These are phyloP conservation scores for Gymnosoma rotundatum DNA, from an alignment of 2,888 invertebrate species.

Conservation along the genomic window DNA sequence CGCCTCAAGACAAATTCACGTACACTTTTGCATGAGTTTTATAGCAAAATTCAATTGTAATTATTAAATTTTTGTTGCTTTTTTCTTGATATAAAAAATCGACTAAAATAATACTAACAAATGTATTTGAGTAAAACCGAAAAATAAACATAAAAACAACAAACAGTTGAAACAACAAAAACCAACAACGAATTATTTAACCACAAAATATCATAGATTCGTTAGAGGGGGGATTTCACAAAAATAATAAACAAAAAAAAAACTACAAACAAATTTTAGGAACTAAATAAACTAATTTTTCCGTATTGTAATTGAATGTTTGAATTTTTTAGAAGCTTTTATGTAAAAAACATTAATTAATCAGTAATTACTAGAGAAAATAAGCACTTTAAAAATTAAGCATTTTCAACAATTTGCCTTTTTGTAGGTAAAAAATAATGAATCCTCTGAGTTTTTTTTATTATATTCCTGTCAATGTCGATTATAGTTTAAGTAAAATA, in stretches of 20 bases:
- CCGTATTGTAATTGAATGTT: background rate
- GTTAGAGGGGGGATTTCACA: constrained; percentile 38
- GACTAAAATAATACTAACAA: constrained; percentile 15
- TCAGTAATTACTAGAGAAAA: no score
- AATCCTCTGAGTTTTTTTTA: no score
- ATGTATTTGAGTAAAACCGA: constrained; percentile 6
- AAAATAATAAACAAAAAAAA: background rate
- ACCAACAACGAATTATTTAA: constrained; percentile 46
- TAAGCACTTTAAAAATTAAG: no score
- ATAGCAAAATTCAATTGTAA: constrained; percentile 41
- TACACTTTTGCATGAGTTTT: constrained; percentile 18
- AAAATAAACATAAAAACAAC: constrained; percentile 27
- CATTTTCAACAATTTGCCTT: no score
- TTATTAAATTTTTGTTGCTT: constrained; percentile 9
- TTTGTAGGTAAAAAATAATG: no score
- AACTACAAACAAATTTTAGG: background rate
- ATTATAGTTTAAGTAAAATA: no score
- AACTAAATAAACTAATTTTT: constrained; percentile 7
- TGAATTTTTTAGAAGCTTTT: background rate
- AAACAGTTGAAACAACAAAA: no score
- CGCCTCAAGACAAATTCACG: background rate
- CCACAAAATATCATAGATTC: constrained; percentile 62
- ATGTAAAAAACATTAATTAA: no score
- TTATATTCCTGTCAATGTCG: no score
- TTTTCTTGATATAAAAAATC: background rate